These are phyloP conservation scores for Cathartes aura DNA, from an alignment of 2,113 vertebrate species.

Conservation along the genomic window DNA sequence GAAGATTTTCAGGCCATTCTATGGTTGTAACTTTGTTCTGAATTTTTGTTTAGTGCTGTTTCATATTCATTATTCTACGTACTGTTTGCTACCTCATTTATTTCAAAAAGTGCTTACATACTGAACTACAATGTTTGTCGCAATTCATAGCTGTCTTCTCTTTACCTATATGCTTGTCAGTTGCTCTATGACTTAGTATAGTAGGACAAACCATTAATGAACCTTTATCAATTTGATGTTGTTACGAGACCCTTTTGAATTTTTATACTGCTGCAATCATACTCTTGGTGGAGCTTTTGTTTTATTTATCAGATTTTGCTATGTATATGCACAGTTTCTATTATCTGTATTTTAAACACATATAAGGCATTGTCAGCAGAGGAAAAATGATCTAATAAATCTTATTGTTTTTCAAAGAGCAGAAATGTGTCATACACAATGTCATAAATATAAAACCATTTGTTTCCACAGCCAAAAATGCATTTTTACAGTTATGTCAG, in stretches of 20 bases:
- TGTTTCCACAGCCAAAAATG: neutral
- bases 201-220: neutral
- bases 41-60: slow-evolving; percentile 8
- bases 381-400: slow-evolving; percentile 47
- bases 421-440: neutral
- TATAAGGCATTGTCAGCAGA: neutral
- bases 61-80: neutral
- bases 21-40: neutral
- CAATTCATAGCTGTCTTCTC: neutral
- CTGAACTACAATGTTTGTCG: neutral
- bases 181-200: neutral
- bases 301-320: slow-evolving; percentile 53
- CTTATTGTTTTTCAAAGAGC: slow-evolving; percentile 21
- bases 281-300: slow-evolving; percentile 68
- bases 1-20: neutral
- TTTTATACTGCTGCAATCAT: slow-evolving; percentile 19
- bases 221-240: slow-evolving; percentile 9
- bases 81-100: slow-evolving; percentile 4
- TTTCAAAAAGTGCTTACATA: neutral
- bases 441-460: slow-evolving; percentile 3
- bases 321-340: neutral
- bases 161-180: neutral
- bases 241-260: neutral
- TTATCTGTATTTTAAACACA: slow-evolving; percentile 38
- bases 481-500: slow-evolving; percentile 1